Evolutionary conservation across 2,113 vertebrate species (phyloP).

Genomic region (Corynorhinus townsendii): DNA sequence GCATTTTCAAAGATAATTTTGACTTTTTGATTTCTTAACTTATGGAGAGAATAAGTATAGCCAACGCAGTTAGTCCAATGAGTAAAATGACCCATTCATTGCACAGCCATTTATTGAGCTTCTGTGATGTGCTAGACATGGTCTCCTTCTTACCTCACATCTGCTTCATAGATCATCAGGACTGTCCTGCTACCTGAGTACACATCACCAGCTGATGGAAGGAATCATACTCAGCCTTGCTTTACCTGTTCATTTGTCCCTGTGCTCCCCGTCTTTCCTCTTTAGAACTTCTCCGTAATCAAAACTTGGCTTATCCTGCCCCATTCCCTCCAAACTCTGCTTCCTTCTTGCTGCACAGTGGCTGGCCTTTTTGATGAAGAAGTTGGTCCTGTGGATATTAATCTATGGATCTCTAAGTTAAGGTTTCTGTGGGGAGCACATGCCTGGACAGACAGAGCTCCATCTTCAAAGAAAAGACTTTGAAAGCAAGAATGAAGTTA

Average conservation of each 20-base stretch:
- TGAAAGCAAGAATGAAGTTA: conserved; percentile 10
- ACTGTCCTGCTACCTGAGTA: not conserved
- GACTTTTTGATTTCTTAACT: not conserved
- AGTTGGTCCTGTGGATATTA: not conserved
- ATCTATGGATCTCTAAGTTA: not conserved
- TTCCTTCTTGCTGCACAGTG: not conserved
- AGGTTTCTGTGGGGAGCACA: not conserved
- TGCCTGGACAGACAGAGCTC: not conserved
- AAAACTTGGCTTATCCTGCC: not conserved
- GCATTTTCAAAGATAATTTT: not conserved
- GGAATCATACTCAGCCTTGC: not conserved
- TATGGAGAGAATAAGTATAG: not conserved
- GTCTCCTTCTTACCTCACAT: not conserved
- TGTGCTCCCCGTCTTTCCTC: not conserved
- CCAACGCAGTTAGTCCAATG: not conserved
- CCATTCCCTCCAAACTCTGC: not conserved
- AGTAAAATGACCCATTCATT: not conserved
- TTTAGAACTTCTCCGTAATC: not conserved
- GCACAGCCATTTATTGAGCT: not conserved
- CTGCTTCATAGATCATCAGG: not conserved
- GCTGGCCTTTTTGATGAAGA: not conserved
- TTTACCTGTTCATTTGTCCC: not conserved
- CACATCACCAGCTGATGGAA: not conserved
- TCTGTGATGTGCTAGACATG: not conserved
- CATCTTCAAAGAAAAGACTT: conserved; percentile 21